These are phyloP conservation scores for Helicoverpa assulta DNA, from an alignment of 2,888 invertebrate genomes.

Conservation along the genomic window DNA sequence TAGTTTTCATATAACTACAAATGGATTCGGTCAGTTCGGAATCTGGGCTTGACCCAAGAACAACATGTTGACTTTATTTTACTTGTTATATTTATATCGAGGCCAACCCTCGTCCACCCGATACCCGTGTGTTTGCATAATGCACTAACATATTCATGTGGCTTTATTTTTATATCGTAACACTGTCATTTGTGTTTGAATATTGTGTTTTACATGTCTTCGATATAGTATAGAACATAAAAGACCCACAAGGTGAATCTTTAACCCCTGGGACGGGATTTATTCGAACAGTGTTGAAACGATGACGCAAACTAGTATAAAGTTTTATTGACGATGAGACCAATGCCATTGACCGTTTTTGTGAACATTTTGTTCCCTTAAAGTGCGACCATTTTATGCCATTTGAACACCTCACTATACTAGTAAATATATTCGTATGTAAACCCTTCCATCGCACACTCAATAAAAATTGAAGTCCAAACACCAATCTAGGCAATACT, in stretches of 20 bases:
- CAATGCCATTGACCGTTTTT: no score
- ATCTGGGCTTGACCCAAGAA: constrained; percentile 7
- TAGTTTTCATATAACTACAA: not conserved
- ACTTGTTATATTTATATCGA: constrained; percentile 23
- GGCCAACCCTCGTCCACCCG: constrained; percentile 36
- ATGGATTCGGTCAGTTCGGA: not conserved
- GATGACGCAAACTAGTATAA: no score
- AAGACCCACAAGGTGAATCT: no score
- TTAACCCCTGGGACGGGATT: no score
- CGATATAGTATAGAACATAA: no score
- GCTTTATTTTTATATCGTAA: constrained; percentile 39
- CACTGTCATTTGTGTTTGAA: constrained; percentile 5
- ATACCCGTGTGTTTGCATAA: constrained; percentile 54
- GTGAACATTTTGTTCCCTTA: no score
- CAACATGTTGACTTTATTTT: constrained; percentile 21
- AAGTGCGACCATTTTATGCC: no score
- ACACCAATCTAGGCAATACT: not conserved
- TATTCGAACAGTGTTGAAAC: no score
- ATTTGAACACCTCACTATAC: no score
- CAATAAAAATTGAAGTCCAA: not conserved
- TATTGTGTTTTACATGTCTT: not conserved
- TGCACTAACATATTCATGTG: constrained; percentile 53
- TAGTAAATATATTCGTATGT: no score
- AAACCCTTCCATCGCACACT: no score
- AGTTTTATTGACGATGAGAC: no score